Conservation (phyloP, 2,888 invertebrate genomes). For the Acronicta alni region DNA sequence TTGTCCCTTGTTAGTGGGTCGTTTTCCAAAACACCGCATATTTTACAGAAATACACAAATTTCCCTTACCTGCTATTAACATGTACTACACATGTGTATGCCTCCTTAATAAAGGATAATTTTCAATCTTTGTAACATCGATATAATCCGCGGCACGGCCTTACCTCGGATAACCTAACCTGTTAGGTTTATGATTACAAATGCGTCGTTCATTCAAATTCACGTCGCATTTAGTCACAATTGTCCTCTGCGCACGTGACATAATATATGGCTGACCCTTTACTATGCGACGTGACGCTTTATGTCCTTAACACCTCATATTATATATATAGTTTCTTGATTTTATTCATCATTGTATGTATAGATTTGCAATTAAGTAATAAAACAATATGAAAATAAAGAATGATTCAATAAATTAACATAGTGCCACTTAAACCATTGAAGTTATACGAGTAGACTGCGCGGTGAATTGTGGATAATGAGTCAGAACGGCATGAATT, state of each 20-base stretch:
- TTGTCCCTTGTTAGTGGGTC: too few species aligned
- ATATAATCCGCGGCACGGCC: conserved; percentile 21
- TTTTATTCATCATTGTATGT: not conserved
- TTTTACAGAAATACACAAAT: too few species aligned
- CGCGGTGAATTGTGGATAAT: too few species aligned
- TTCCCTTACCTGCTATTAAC: too few species aligned
- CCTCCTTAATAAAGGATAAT: conserved; percentile 7
- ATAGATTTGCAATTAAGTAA: too few species aligned
- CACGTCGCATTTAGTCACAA: conserved; percentile 50
- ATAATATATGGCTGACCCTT: conserved; percentile 45
- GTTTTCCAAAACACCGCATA: too few species aligned
- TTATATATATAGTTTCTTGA: conserved; percentile 29
- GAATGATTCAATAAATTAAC: too few species aligned
- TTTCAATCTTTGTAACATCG: conserved; percentile 32
- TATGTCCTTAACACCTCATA: conserved; percentile 48
- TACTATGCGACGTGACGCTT: conserved; percentile 22
- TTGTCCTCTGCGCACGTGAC: conserved; percentile 45
- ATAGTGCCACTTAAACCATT: too few species aligned
- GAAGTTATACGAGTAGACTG: too few species aligned
- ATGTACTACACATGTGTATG: too few species aligned
- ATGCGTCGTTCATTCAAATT: conserved; percentile 49
- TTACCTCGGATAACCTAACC: conserved; percentile 44
- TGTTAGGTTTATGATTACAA: conserved; percentile 48
- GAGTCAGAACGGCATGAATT: too few species aligned
- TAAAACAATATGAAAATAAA: too few species aligned